These are phyloP conservation scores for Ptiloglossa arizonensis DNA, from an alignment of 1,140 invertebrate species.

Conservation along the genomic window DNA sequence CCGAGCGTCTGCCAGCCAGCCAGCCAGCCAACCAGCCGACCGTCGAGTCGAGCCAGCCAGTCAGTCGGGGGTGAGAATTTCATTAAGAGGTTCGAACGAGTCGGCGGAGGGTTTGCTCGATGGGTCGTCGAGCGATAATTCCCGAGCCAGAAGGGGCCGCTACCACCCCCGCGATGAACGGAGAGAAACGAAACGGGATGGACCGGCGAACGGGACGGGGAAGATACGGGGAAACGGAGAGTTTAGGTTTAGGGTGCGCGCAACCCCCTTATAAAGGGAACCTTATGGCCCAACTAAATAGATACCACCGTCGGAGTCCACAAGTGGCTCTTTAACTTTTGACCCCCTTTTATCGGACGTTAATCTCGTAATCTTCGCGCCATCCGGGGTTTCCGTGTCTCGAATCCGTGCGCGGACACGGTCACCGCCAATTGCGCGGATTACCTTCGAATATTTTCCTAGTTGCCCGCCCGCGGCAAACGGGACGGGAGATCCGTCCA, in stretches of 20 bases:
- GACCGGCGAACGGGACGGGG: slow-evolving; percentile 39
- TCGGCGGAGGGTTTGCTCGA: slow-evolving; percentile 81
- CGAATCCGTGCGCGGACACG: neutral
- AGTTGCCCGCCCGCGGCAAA: too few relatives aligned
- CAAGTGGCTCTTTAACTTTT: slow-evolving; percentile 83
- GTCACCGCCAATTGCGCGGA: neutral
- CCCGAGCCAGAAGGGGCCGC: slow-evolving; percentile 76
- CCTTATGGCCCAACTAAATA: slow-evolving; percentile 82
- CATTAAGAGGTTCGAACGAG: slow-evolving; percentile 83
- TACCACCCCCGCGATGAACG: slow-evolving; percentile 58
- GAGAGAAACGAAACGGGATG: slow-evolving; percentile 57
- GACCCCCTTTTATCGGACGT: slow-evolving; percentile 80
- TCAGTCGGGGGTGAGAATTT: slow-evolving; percentile 83
- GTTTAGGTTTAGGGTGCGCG: slow-evolving; percentile 72
- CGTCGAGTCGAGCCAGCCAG: slow-evolving; percentile 77
- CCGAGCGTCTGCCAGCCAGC: slow-evolving; percentile 75
- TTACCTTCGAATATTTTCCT: neutral
- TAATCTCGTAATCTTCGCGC: slow-evolving; percentile 79
- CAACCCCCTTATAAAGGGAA: slow-evolving; percentile 80
- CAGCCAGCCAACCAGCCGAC: slow-evolving; percentile 76
- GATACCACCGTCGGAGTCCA: slow-evolving; percentile 81
- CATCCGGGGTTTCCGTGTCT: slow-evolving; percentile 27
- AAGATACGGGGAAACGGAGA: slow-evolving; percentile 63
- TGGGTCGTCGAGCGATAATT: slow-evolving; percentile 83
- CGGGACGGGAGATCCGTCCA: too few relatives aligned